Evolutionary conservation across 2,113 vertebrate genomes (phyloP).

Genomic region (rabbit (Oryctolagus cuniculus)): DNA sequence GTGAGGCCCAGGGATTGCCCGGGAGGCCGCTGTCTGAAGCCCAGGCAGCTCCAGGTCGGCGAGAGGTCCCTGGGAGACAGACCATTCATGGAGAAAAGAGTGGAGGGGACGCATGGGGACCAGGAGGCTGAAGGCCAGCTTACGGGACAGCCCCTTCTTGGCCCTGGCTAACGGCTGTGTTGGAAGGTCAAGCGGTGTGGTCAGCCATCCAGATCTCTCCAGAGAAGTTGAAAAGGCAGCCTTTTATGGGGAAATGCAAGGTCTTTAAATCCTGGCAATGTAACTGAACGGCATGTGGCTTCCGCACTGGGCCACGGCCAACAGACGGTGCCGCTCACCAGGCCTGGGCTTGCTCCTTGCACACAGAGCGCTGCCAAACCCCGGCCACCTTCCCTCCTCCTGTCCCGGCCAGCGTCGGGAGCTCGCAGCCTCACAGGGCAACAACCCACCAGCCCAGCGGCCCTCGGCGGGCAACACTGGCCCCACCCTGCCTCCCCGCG

Average conservation of each 20-base stretch:
- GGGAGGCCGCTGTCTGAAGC: neutral
- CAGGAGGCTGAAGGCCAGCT: neutral
- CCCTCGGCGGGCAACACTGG: neutral
- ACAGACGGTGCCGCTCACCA: neutral
- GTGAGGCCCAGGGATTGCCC: accelerated
- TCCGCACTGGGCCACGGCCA: neutral
- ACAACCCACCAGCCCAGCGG: neutral
- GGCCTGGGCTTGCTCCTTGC: neutral
- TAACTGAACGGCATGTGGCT: no score
- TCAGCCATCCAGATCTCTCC: neutral
- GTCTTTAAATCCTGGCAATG: neutral
- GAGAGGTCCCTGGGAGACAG: neutral
- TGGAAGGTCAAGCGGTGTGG: neutral
- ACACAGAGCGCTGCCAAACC: neutral
- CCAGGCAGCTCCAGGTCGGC: neutral
- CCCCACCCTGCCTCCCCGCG: no score
- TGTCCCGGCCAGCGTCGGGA: no score
- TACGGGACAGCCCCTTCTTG: no score
- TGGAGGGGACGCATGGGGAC: accelerated
- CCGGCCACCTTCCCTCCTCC: accelerated
- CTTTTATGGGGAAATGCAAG: accelerated
- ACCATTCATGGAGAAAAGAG: neutral
- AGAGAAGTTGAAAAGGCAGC: neutral
- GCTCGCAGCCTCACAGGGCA: neutral
- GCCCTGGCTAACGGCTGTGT: no score